phyloP scores from a whole-genome alignment of 2,797 vertebrate species.

The Sebastes nivosus region DNA sequence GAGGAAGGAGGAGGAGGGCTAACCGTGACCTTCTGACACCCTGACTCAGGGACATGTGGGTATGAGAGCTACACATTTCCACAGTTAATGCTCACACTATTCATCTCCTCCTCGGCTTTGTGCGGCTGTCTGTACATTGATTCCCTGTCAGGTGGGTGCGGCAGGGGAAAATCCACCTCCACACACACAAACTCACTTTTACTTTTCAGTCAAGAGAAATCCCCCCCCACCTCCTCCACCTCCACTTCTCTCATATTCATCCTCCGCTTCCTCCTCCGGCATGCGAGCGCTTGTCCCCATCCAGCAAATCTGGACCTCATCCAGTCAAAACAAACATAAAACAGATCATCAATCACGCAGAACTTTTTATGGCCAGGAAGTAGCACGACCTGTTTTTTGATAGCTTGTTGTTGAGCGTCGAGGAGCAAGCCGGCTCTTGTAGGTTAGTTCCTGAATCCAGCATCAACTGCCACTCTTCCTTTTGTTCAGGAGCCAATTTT shows the following conservation, averaged over 20 bases:
- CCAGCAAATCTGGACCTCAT: slow-evolving; percentile 68
- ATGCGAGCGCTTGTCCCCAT: slow-evolving; percentile 61
- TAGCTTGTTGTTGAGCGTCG: slow-evolving; percentile 55
- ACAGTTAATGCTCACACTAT: slow-evolving; percentile 9
- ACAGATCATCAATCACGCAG: slow-evolving; percentile 71
- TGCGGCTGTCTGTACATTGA: slow-evolving; percentile 11
- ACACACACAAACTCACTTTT: slow-evolving; percentile 42
- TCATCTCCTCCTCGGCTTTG: slow-evolving; percentile 8
- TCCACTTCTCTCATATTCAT: slow-evolving; percentile 17
- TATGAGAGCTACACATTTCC: slow-evolving; percentile 51
- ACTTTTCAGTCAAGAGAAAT: slow-evolving; percentile 39
- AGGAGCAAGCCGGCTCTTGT: slow-evolving; percentile 74
- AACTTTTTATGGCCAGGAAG: slow-evolving; percentile 74
- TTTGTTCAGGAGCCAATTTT: slow-evolving; percentile 62
- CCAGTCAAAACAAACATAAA: slow-evolving; percentile 80
- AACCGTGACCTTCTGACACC: slow-evolving; percentile 57
- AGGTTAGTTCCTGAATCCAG: slow-evolving; percentile 72
- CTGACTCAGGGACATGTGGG: slow-evolving; percentile 59
- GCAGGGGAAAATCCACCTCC: slow-evolving; percentile 50
- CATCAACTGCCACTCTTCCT: slow-evolving; percentile 70
- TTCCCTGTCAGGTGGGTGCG: slow-evolving; percentile 53
- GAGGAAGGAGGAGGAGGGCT: slow-evolving; percentile 20
- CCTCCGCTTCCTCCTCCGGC: slow-evolving; percentile 57
- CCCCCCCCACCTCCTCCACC: no score
- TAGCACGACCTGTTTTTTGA: slow-evolving; percentile 73